These are phyloP conservation scores for Ligdia adustata DNA, from an alignment of 2,888 invertebrate genomes.

Conservation along the genomic window DNA sequence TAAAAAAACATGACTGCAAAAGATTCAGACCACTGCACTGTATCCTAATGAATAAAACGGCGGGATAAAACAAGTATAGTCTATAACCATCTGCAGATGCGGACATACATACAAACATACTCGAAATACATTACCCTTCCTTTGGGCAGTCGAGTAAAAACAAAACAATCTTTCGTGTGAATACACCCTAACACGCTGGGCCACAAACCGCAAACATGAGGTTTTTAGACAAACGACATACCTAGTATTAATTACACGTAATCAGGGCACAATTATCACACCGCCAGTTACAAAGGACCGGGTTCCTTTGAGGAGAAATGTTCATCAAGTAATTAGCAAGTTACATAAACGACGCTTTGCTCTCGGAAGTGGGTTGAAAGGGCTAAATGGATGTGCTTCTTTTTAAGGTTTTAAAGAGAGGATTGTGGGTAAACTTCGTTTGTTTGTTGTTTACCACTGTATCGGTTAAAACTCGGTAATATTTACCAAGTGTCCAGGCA, in stretches of 20 bases:
- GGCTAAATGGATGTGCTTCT: constrained; percentile 19
- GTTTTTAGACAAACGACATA: constrained; percentile 11
- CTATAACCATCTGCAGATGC: too few relatives aligned
- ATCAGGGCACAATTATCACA: constrained; percentile 37
- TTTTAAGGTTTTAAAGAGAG: too few relatives aligned
- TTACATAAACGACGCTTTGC: constrained; percentile 52
- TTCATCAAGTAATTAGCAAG: constrained; percentile 77
- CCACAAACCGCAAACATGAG: constrained; percentile 19
- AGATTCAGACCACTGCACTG: too few relatives aligned
- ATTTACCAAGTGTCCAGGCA: too few relatives aligned
- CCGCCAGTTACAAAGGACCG: constrained; percentile 48
- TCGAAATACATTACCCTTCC: too few relatives aligned
- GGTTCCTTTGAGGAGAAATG: constrained; percentile 65
- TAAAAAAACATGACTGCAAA: too few relatives aligned
- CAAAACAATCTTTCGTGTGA: too few relatives aligned
- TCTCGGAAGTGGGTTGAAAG: constrained; percentile 14
- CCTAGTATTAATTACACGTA: constrained; percentile 32
- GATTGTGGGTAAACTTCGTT: not conserved
- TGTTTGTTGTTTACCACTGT: not conserved
- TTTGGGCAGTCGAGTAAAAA: too few relatives aligned
- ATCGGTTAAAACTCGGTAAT: too few relatives aligned
- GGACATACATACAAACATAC: too few relatives aligned
- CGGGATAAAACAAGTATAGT: too few relatives aligned
- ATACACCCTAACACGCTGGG: constrained; percentile 21
- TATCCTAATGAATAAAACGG: too few relatives aligned